Conservation (phyloP, 2,113 vertebrate genomes). For the Progne subis region DNA sequence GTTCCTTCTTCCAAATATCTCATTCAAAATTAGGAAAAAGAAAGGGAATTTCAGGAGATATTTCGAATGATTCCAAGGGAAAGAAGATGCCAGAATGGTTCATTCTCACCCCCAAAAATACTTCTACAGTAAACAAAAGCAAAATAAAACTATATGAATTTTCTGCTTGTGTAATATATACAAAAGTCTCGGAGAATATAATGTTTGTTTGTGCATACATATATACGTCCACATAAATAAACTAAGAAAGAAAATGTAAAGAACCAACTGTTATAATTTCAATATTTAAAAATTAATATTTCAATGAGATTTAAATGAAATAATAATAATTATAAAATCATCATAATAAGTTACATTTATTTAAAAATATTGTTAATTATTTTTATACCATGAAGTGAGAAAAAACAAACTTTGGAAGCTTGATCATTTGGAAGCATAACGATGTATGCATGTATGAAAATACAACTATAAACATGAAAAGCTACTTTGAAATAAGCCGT, state of each 20-base stretch:
- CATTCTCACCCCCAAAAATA: fast-evolving
- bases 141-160: background rate
- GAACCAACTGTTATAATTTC: background rate
- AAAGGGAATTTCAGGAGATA: background rate
- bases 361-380: background rate
- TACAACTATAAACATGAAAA: background rate
- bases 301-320: background rate
- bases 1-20: background rate
- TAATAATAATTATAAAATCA: background rate
- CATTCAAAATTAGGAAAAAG: background rate
- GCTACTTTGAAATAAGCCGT: background rate
- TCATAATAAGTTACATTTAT: background rate
- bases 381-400: background rate
- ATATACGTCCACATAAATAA: background rate
- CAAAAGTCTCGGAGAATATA: background rate
- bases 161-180: background rate
- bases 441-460: background rate
- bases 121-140: background rate
- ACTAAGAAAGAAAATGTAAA: background rate
- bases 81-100: background rate
- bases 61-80: background rate
- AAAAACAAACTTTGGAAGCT: background rate
- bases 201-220: background rate
- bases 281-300: background rate
- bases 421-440: background rate